Evolutionary conservation across 2,797 vertebrate species (phyloP).

Genomic region (Onychomys leucogaster): DNA sequence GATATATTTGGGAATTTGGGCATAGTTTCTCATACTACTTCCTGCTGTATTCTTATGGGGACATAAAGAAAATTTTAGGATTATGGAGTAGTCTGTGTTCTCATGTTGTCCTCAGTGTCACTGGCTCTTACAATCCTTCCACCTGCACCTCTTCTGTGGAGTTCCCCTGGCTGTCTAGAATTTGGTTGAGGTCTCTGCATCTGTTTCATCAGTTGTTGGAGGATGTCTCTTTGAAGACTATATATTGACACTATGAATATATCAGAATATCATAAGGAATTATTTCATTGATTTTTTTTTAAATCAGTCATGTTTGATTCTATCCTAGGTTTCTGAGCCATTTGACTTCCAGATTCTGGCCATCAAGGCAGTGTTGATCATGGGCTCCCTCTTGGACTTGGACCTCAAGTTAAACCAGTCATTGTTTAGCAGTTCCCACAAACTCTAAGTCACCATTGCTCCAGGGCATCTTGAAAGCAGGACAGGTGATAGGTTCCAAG

Average conservation of each 20-base stretch:
- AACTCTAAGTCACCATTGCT: background rate
- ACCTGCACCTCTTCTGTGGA: background rate
- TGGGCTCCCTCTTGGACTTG: too few species aligned
- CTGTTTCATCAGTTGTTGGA: background rate
- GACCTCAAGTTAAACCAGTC: background rate
- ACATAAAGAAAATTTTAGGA: too few species aligned
- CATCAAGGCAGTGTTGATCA: background rate
- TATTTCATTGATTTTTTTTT: background rate
- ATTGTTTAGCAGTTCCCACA: background rate
- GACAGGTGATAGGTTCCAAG: background rate
- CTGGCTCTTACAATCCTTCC: background rate
- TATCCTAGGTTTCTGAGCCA: background rate
- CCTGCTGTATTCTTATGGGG: too few species aligned
- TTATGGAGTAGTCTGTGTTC: too few species aligned
- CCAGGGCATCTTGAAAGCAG: background rate
- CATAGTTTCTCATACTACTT: too few species aligned
- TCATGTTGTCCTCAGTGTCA: background rate
- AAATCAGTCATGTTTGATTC: background rate
- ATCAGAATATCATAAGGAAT: background rate
- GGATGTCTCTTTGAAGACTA: background rate
- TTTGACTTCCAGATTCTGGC: background rate
- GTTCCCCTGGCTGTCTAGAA: background rate
- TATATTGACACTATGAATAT: background rate
- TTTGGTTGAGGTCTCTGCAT: background rate
- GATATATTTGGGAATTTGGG: too few species aligned